Evolutionary conservation across 2,797 vertebrate genomes (phyloP), one percentile per base, ranked within the genome.

Genomic region (Aulostomus chinensis): DNA sequence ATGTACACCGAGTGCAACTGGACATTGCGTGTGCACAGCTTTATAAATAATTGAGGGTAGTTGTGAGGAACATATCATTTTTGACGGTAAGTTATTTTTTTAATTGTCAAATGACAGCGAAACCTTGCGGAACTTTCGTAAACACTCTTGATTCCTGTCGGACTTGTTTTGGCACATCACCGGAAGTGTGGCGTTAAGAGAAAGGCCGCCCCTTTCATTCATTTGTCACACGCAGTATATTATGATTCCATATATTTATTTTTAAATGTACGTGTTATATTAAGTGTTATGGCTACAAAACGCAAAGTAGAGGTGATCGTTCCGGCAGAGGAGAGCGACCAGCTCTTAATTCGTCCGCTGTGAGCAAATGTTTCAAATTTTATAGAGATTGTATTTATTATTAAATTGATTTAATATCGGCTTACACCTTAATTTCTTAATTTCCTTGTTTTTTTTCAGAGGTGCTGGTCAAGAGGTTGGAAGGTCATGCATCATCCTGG

Each of bases 381-480:
- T 25, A 9, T 2, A 25, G 24, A 25, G 24, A 25, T 2, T 25
- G 6, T 25, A 7, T 2, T 6, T 25, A n/a, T n/a, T n/a, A n/a
- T n/a, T n/a, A n/a, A n/a, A n/a, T n/a, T n/a, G n/a, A n/a, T n/a
- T n/a, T n/a, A n/a, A n/a, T n/a, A n/a, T n/a, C n/a, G n/a, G n/a
- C n/a, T n/a, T n/a, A n/a, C n/a, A n/a, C n/a, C n/a, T n/a, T n/a
- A n/a, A n/a, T n/a, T n/a, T n/a, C n/a, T n/a, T n/a, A n/a, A n/a
- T n/a, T n/a, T n/a, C n/a, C n/a, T n/a, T n/a, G n/a, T n/a, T n/a
- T 39, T 7, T 46, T 31, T 6, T 56, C 84, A 99, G 96, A 25
- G 96, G 96, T 58, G 95, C 95, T 78, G 96, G 96, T 1, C 96
- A 98, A 59, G 96, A 98, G 86, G 95, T 98, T 28, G 96, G 96